Evolutionary conservation across 2,888 invertebrate genomes (phyloP), one percentile per base, ranked within the genome.

Genomic region (Drosophila fulvimacula): DNA sequence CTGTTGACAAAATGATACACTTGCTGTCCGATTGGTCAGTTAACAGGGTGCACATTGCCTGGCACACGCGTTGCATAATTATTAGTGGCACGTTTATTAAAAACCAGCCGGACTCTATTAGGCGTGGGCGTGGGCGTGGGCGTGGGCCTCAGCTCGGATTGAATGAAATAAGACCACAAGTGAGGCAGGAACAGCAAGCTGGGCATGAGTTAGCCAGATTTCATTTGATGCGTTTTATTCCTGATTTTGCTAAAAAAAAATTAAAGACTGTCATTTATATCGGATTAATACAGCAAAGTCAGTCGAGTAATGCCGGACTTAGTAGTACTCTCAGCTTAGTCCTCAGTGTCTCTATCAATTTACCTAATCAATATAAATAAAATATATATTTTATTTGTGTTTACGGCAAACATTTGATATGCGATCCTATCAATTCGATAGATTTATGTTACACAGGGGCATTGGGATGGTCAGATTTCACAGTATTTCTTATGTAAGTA

Each of bases 81-180:
- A 30, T 30, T 17, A 30, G 17, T 11, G 30, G 17, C 2, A 46
- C 17, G 46, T 17, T 30, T 48, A 48, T 48, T 48, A 30, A 48
- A 30, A 30, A 30, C 6, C 17, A 48, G 3, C 46, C 46, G 46
- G 30, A 48, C 46, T 48, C 30, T 17, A 48, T 48, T 30, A 30
- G 46, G 30, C 30, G 11, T 48, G 17, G 17, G 30, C 11, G n/a
- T 27, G 27, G 46, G 46, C 27, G 10, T 48, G 27, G 11, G 30
- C 27, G 10, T 9, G 44, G 10, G 27, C 46, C 5, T 48, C 30
- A 6, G 46, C 17, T 2, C 6, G 46, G 10, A 27, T 46, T 46
- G 27, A 46, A 46, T 46, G 46, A 46, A 46, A 17, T 30, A 11
- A 30, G 10, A 17, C 46, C 46, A 17, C 30, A 30, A 30, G 30